Percentiles rank a stretch among this genome's conserved stretches.
Evolutionary conservation across 2,888 invertebrate species (phyloP).

Genomic region (Automeris io): DNA sequence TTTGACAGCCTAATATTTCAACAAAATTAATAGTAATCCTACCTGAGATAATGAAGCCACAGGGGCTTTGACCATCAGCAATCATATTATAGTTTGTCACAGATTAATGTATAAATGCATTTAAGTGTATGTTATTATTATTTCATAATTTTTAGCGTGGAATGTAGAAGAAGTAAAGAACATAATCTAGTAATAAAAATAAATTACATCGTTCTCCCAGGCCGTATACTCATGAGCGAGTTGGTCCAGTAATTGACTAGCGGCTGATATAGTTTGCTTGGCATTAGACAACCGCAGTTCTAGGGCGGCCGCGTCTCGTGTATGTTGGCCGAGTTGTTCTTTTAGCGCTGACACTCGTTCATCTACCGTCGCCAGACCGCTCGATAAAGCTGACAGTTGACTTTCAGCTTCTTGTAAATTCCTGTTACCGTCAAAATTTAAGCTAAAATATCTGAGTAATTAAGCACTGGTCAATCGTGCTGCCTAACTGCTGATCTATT

Average conservation of each 20-base stretch:
- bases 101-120: too few relatives aligned
- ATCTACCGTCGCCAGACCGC: constrained; percentile 87
- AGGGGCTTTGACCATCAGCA: too few relatives aligned
- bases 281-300: constrained; percentile 89
- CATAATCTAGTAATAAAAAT: background rate
- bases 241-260: constrained; percentile 84
- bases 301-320: constrained; percentile 95
- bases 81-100: too few relatives aligned
- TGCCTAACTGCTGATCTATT: too few relatives aligned
- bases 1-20: too few relatives aligned
- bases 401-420: constrained; percentile 89
- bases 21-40: too few relatives aligned
- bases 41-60: too few relatives aligned
- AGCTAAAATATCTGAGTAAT: background rate
- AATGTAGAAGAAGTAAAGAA: too few relatives aligned
- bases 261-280: constrained; percentile 88
- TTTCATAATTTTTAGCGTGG: too few relatives aligned
- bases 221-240: constrained; percentile 92
- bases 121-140: too few relatives aligned
- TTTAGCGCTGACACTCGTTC: constrained; percentile 87
- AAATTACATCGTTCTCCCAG: constrained; percentile 82
- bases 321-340: constrained; percentile 87
- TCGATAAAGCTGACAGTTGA: constrained; percentile 86
- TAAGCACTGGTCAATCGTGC: too few relatives aligned
- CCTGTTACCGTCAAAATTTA: constrained; percentile 47